Conservation (phyloP, 23 tunicate species). For the Ascidia mentula region DNA sequence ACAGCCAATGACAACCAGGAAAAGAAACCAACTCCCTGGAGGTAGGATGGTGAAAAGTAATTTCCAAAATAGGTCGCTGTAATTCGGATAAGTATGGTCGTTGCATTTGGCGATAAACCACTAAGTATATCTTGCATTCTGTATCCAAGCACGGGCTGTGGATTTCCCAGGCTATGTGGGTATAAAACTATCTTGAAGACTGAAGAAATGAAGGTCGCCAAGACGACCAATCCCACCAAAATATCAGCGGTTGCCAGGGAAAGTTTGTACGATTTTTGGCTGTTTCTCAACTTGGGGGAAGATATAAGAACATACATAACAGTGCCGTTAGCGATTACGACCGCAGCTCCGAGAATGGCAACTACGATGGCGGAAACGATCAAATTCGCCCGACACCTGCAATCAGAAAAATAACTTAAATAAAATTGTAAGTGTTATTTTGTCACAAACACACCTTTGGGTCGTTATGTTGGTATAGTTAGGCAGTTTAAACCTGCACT, state of each 20-base stretch:
- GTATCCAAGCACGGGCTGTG: conserved; percentile 3
- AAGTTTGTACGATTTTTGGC: conserved; percentile 40
- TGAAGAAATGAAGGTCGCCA: conserved; percentile 30
- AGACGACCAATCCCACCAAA: conserved; percentile 44
- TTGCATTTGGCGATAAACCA: conserved; percentile 17
- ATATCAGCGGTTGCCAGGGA: conserved; percentile 57
- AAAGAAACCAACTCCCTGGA: conserved; percentile 34
- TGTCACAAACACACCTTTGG: no score
- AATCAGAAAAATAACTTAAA: not conserved
- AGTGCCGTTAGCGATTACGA: conserved; percentile 18
- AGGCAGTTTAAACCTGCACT: no score
- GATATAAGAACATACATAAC: conserved; percentile 23
- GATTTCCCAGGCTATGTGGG: conserved; percentile 22
- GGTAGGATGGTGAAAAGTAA: conserved; percentile 1
- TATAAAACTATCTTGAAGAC: conserved; percentile 9
- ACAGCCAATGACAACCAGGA: conserved; percentile 35
- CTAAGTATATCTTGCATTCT: not conserved
- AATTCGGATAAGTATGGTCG: not conserved
- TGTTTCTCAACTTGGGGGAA: conserved; percentile 41
- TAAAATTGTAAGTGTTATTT: no score
- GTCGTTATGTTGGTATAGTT: no score
- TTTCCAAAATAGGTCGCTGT: not conserved
- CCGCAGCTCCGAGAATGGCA: conserved; percentile 29
- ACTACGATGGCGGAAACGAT: conserved; percentile 29
- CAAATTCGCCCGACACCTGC: conserved; percentile 45